Evolutionary conservation across 2,113 vertebrate species (phyloP).

Genomic region (Hydropotes inermis): DNA sequence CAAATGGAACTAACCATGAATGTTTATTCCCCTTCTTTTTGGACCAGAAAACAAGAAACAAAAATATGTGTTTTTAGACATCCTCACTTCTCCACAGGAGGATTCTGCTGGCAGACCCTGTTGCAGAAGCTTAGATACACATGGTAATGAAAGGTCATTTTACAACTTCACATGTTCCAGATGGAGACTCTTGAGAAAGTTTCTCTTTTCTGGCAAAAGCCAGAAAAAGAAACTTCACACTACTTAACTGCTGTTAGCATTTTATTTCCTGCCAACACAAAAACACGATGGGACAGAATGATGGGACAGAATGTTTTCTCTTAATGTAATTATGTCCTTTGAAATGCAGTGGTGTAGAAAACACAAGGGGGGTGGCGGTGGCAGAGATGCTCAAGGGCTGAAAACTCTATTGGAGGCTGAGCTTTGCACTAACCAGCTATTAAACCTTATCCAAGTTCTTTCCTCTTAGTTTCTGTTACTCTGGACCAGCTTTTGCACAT

Average conservation of each 20-base stretch:
- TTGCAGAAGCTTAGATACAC: conserved; percentile 50
- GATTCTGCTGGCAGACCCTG: conserved; percentile 53
- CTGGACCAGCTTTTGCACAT: neutral
- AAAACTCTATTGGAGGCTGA: neutral
- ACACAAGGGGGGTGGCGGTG: neutral
- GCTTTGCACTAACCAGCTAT: neutral
- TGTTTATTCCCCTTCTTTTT: neutral
- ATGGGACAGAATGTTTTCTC: conserved; percentile 26
- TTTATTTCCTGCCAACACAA: conserved; percentile 74
- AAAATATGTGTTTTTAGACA: neutral
- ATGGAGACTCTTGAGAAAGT: conserved; percentile 69
- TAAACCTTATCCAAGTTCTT: neutral
- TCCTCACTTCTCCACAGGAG: conserved; percentile 23
- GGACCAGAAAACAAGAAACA: neutral
- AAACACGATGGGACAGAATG: conserved; percentile 41
- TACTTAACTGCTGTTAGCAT: conserved; percentile 57
- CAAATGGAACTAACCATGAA: neutral
- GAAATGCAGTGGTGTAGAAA: conserved; percentile 52
- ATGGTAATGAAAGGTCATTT: conserved; percentile 69
- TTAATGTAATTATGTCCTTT: conserved; percentile 45
- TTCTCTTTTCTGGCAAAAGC: conserved; percentile 52
- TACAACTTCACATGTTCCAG: conserved; percentile 70
- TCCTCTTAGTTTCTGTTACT: neutral
- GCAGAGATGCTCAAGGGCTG: neutral
- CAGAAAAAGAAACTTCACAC: conserved; percentile 74